Evolutionary conservation across 2,113 vertebrate genomes (phyloP).

Genomic region (Galeopterus variegatus): DNA sequence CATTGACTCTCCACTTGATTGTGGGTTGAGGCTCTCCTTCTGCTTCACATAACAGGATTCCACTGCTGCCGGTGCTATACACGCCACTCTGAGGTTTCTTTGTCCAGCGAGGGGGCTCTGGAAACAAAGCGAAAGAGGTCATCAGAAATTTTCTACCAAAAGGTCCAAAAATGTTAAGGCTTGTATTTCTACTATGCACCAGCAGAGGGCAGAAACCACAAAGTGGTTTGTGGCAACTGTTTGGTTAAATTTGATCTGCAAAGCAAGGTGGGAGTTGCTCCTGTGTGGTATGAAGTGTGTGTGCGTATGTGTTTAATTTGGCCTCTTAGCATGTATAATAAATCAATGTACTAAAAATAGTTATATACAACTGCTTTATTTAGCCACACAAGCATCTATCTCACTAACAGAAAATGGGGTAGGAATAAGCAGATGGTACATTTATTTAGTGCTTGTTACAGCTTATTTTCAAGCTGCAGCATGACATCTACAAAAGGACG

Average conservation of each 20-base stretch:
- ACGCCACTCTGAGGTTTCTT: constrained; percentile 92
- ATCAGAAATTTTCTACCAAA: accelerated
- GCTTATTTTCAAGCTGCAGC: neutral
- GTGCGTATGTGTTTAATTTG: neutral
- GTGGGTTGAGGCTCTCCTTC: constrained; percentile 92
- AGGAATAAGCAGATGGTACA: neutral
- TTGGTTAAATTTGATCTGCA: neutral
- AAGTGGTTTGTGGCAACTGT: neutral
- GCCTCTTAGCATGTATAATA: neutral
- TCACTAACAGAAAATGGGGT: neutral
- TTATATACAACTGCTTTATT: neutral
- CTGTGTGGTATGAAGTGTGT: neutral
- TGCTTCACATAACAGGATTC: constrained; percentile 92
- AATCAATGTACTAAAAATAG: neutral
- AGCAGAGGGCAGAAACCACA: constrained; percentile 86
- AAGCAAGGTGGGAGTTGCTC: neutral
- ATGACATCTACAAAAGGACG: neutral
- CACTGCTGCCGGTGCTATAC: constrained; percentile 91
- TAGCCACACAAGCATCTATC: neutral
- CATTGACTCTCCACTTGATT: constrained; percentile 94
- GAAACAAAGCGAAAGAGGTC: constrained; percentile 25
- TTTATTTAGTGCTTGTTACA: neutral
- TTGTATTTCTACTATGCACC: constrained; percentile 33
- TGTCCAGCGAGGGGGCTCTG: constrained; percentile 95
- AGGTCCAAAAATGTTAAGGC: accelerated